Conservation (phyloP, 1,140 invertebrate species). For the Battus philenor region DNA sequence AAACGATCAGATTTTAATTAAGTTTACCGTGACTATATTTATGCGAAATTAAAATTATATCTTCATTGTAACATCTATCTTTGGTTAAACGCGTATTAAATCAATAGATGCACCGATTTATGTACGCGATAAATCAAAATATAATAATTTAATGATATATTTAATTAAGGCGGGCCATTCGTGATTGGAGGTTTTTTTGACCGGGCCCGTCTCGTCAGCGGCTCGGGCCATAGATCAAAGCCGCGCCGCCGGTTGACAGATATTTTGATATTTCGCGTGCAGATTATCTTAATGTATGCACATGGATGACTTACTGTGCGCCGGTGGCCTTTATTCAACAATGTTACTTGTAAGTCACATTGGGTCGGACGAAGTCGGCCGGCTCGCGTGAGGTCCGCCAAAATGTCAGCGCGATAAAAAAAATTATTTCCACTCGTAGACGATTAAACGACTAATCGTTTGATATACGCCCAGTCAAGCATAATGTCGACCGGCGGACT, state of each 20-base stretch:
- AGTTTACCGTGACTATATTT: background rate
- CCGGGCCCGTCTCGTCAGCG: background rate
- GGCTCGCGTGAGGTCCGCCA: conserved; percentile 51
- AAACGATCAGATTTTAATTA: too few species aligned
- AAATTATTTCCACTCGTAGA: background rate
- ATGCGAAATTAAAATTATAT: background rate
- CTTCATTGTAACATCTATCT: background rate
- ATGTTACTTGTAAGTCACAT: conserved; percentile 71
- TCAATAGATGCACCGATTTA: conserved; percentile 2
- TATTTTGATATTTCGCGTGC: conserved; percentile 59
- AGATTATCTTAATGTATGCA: conserved; percentile 65
- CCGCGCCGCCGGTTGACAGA: conserved; percentile 55
- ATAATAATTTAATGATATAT: conserved; percentile 16
- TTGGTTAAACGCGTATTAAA: background rate
- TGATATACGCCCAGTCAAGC: background rate
- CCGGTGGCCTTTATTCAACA: conserved; percentile 64
- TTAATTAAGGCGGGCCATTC: conserved; percentile 7
- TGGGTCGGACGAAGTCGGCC: conserved; percentile 46
- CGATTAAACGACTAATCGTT: conserved; percentile 1
- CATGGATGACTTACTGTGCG: conserved; percentile 62
- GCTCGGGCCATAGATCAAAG: conserved; percentile 51
- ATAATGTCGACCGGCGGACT: background rate
- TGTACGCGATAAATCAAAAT: conserved; percentile 9
- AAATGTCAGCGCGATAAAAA: conserved; percentile 37
- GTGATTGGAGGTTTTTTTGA: conserved; percentile 1